Conservation (phyloP, 2,888 invertebrate genomes). For the Agrilus cyanescens region DNA sequence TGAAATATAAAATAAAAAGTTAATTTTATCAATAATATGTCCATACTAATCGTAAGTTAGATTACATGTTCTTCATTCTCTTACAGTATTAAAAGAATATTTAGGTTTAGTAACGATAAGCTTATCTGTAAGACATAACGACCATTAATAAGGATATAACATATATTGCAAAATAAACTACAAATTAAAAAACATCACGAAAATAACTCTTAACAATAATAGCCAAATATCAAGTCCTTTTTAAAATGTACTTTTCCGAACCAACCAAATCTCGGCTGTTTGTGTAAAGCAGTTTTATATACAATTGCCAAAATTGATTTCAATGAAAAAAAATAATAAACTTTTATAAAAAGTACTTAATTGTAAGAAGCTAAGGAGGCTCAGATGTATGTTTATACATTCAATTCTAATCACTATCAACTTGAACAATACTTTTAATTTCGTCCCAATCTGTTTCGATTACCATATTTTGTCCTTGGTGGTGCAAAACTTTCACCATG, state of each 20-base stretch:
- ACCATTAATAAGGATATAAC: too few relatives aligned
- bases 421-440: constrained; percentile 25
- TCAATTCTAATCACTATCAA: constrained; percentile 28
- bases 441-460: constrained; percentile 32
- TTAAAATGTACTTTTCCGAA: too few relatives aligned
- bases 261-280: too few relatives aligned
- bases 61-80: too few relatives aligned
- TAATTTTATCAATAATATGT: too few relatives aligned
- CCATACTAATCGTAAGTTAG: too few relatives aligned
- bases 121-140: too few relatives aligned
- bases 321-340: not conserved
- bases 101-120: too few relatives aligned
- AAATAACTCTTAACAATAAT: not conserved
- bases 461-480: constrained; percentile 27
- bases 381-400: not conserved
- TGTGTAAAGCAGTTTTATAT: too few relatives aligned
- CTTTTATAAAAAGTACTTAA: not conserved
- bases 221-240: not conserved
- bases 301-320: too few relatives aligned
- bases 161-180: not conserved
- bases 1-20: too few relatives aligned
- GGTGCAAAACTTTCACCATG: constrained; percentile 28
- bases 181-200: not conserved
- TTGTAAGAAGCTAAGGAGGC: not conserved
- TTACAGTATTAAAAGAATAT: too few relatives aligned